These are phyloP conservation scores for Megaptera novaeangliae DNA, from an alignment of 2,113 vertebrate species.

Conservation along the genomic window DNA sequence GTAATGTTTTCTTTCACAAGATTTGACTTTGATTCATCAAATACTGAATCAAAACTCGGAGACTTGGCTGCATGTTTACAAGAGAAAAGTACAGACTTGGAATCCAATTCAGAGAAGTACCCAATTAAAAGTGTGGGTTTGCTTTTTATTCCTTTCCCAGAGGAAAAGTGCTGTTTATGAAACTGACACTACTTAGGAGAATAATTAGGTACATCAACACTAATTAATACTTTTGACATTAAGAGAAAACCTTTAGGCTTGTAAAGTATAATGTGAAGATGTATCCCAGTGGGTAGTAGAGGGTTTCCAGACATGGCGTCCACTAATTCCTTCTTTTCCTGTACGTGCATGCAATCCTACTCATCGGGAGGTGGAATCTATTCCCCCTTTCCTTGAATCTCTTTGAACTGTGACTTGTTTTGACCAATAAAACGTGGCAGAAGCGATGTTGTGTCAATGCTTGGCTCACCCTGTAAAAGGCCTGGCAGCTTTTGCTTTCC, in stretches of 20 bases:
- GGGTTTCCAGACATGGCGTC: not conserved
- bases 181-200: not conserved
- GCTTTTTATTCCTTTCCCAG: not conserved
- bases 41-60: not conserved
- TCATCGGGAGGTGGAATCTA: not conserved
- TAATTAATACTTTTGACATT: not conserved
- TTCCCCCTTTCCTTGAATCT: not conserved
- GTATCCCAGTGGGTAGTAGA: rapidly evolving
- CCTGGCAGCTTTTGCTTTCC: not conserved
- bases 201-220: not conserved
- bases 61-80: not conserved
- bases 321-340: no score
- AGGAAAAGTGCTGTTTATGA: not conserved
- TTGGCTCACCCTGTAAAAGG: not conserved
- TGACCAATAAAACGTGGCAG: not conserved
- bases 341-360: rapidly evolving
- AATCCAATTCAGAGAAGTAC: constrained; percentile 2
- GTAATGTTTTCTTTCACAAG: not conserved
- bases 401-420: not conserved
- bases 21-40: constrained; percentile 10
- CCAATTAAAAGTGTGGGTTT: not conserved
- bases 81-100: constrained; percentile 7
- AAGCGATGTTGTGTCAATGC: not conserved
- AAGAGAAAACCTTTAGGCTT: not conserved
- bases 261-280: not conserved